Conservation (phyloP, 2,113 vertebrate species). For the Festucalex cinctus region DNA sequence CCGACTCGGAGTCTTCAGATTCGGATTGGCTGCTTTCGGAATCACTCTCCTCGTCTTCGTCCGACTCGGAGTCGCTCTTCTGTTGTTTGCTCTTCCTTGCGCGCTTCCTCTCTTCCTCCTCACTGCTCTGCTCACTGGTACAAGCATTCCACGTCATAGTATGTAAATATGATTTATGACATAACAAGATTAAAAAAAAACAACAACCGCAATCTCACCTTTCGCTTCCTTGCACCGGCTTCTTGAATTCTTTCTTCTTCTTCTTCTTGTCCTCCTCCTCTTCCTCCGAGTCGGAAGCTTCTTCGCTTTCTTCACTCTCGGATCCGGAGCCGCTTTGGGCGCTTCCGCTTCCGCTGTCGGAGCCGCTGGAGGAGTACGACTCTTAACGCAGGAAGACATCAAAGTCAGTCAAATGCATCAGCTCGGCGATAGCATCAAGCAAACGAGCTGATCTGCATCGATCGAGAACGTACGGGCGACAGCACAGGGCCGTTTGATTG, state of each 20-base stretch:
- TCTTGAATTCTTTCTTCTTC: constrained; percentile 62
- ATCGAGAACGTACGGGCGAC: too few relatives aligned
- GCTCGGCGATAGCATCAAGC: not conserved
- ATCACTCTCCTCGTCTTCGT: constrained; percentile 79
- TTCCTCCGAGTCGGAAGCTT: constrained; percentile 77
- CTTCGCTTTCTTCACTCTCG: constrained; percentile 76
- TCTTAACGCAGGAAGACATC: constrained; percentile 67
- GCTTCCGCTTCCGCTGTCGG: constrained; percentile 73
- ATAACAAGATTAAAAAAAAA: not conserved
- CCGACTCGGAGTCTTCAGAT: constrained; percentile 77
- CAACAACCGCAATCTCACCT: constrained; percentile 47
- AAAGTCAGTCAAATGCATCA: not conserved
- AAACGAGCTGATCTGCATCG: not conserved
- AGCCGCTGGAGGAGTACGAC: constrained; percentile 78
- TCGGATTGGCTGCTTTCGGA: constrained; percentile 86
- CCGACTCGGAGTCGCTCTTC: constrained; percentile 69
- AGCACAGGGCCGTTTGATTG: too few relatives aligned
- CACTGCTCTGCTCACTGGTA: constrained; percentile 82
- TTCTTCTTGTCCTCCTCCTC: constrained; percentile 79
- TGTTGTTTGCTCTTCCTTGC: constrained; percentile 64
- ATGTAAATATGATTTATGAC: too few relatives aligned
- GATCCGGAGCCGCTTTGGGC: constrained; percentile 74
- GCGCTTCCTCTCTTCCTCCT: constrained; percentile 64
- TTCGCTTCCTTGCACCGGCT: constrained; percentile 52
- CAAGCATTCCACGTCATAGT: not conserved